Evolutionary conservation across 2,888 invertebrate genomes (phyloP).

Genomic region (Noctua janthina): DNA sequence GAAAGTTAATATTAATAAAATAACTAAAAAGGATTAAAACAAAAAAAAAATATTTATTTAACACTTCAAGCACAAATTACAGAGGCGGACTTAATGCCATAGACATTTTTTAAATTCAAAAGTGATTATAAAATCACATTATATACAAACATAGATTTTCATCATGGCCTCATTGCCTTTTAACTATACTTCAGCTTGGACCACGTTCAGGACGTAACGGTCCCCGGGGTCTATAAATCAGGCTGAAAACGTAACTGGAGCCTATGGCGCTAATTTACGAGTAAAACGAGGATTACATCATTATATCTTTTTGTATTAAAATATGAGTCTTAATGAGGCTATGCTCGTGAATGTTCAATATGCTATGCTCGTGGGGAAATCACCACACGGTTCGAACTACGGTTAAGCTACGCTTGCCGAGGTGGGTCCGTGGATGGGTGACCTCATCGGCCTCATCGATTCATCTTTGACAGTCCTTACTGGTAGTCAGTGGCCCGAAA

Average conservation of each 20-base stretch:
- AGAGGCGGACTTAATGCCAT: too few species aligned
- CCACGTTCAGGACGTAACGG: slow-evolving; percentile 42
- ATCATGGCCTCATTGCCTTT: slow-evolving; percentile 4
- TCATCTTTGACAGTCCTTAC: too few species aligned
- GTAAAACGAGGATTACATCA: slow-evolving; percentile 25
- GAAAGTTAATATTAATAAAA: too few species aligned
- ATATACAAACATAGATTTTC: background rate
- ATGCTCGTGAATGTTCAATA: background rate
- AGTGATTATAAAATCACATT: too few species aligned
- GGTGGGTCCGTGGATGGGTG: too few species aligned
- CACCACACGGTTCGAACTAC: background rate
- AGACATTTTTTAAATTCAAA: too few species aligned
- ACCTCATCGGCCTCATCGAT: too few species aligned
- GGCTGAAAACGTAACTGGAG: slow-evolving; percentile 68
- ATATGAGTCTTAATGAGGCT: background rate
- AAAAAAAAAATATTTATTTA: too few species aligned
- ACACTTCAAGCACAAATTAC: too few species aligned
- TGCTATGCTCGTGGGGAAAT: background rate
- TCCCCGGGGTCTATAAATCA: slow-evolving; percentile 65
- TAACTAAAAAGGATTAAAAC: too few species aligned
- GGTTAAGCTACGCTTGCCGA: background rate
- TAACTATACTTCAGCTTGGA: slow-evolving; percentile 48
- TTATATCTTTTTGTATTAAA: slow-evolving; percentile 15
- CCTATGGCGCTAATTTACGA: slow-evolving; percentile 67
- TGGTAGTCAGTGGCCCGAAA: too few species aligned